phyloP scores from a whole-genome alignment of 2,888 invertebrate species.

The Proisotoma minuta region DNA sequence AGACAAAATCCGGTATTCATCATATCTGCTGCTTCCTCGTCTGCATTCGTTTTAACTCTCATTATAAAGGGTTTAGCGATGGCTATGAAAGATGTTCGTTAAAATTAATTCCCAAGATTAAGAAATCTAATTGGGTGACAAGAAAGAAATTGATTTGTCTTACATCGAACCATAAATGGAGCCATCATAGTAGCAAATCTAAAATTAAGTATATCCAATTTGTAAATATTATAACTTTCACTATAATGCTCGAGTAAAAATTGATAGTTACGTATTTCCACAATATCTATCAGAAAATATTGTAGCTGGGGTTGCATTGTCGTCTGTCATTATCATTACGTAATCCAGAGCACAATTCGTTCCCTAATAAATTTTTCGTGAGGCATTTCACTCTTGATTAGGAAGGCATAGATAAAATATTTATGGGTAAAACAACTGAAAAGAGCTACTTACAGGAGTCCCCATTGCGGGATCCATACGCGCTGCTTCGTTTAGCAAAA shows the following conservation, averaged over 20 bases:
- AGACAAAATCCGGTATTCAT: constrained; percentile 41
- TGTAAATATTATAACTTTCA: background rate
- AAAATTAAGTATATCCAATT: too few relatives aligned
- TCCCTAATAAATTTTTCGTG: background rate
- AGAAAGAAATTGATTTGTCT: background rate
- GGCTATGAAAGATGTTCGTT: constrained; percentile 34
- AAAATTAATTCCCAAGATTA: constrained; percentile 13
- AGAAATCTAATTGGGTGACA: background rate
- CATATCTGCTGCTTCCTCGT: constrained; percentile 24
- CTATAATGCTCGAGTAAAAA: background rate
- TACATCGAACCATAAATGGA: constrained; percentile 26
- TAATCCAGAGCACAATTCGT: constrained; percentile 21
- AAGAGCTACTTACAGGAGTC: constrained; percentile 21
- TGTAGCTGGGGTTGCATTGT: constrained; percentile 10
- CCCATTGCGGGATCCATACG: constrained; percentile 8
- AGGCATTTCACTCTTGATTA: background rate
- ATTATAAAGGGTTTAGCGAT: constrained; percentile 43
- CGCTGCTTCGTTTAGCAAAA: constrained; percentile 16
- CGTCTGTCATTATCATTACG: constrained; percentile 42
- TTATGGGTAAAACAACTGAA: background rate
- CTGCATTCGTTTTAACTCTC: constrained; percentile 37
- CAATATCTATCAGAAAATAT: constrained; percentile 38
- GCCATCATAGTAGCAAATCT: constrained; percentile 11
- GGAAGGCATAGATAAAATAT: background rate
- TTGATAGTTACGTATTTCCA: constrained; percentile 21